Base-by-base conservation (phyloP, 2,113 vertebrate species). In the Poeciliopsis turrubarensis region DNA sequence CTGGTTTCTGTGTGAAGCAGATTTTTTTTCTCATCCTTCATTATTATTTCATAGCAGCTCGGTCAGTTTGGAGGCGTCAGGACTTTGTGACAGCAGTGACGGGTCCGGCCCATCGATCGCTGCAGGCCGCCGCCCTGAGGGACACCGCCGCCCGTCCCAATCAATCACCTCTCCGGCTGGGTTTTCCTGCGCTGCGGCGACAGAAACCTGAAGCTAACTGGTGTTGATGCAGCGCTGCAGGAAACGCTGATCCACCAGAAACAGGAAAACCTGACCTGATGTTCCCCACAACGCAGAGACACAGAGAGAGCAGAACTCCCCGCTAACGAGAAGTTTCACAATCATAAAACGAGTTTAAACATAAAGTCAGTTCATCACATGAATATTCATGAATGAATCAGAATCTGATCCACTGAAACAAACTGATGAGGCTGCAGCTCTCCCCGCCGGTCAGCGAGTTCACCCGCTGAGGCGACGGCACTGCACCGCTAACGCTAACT, bases 121-220 rank as follows among this genome's bases (percentile, higher is more conserved):
- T 26, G 0, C 0, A 41, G 0, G 47, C 32, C 13, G 4, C 12
- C 41, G 25, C 76, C 87, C 82, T 17, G 71, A 31, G 72, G 72
- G 84, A 73, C 84, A 2, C 60, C 9, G 60, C 51, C 47, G 68
- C 57, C 69, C 22, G 63, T 80, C 82, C 3, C n/a, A 79, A 85
- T 89, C 87, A 75, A 87, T 89, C 85, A 72, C 63, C 74, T 78
- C 84, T 32, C 60, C 0, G 57, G 70, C 68, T 65, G 30, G 12
- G 1, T 4, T 81, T 86, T 74, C 65, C 73, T 64, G n/a, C 70
- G 4, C 74, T 8, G 9, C 47, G 47, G 47, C 47, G 19, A 27
- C 34, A 25, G 73, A 60, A 83, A 81, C 5, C 9, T 0, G 12
- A 71, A 79, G 69, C 73, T 32, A 12, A 74, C 77, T 80, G 67